A percentile compares a stretch with the other conserved stretches of the same genome.
These are phyloP conservation scores for Oligia strigilis DNA, from an alignment of 2,888 invertebrate genomes.

Conservation along the genomic window DNA sequence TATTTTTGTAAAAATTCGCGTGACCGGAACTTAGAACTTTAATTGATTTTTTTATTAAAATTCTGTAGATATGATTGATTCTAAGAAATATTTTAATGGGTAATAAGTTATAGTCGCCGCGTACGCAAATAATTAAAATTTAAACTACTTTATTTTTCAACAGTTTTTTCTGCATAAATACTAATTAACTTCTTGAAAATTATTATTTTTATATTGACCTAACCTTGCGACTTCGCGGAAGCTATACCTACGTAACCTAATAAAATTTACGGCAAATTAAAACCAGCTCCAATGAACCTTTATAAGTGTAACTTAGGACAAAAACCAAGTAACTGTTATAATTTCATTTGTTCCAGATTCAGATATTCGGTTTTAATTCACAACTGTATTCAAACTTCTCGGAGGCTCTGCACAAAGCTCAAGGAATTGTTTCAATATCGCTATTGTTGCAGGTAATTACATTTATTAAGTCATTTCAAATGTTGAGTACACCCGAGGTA, in stretches of 20 bases:
- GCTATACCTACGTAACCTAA: not conserved
- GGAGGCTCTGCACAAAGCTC: conserved; percentile 97
- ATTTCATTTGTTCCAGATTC: conserved; percentile 94
- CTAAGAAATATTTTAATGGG: not conserved
- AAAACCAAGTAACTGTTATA: conserved; percentile 41
- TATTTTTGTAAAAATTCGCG: conserved; percentile 25
- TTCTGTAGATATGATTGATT: not conserved
- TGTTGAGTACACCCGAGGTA: conserved; percentile 15
- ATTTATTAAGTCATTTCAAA: conserved; percentile 25
- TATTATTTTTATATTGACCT: not conserved
- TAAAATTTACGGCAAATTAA: conserved; percentile 15
- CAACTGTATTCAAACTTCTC: conserved; percentile 99
- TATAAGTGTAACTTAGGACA: conserved; percentile 21
- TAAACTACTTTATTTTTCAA: too few relatives aligned
- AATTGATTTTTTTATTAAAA: not conserved
- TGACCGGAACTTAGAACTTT: conserved; percentile 6
- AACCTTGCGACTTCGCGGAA: not conserved
- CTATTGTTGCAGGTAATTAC: conserved; percentile 97
- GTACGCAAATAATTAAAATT: not conserved
- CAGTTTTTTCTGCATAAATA: too few relatives aligned
- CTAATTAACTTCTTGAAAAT: not conserved
- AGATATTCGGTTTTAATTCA: conserved; percentile 99
- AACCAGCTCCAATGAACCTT: conserved; percentile 18
- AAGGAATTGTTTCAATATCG: conserved; percentile 98
- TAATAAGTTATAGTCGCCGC: too few relatives aligned